A percentile compares a stretch with the other conserved stretches of the same genome.
Evolutionary conservation across 2,113 vertebrate genomes (phyloP).

Genomic region (Struthidea cinerea): DNA sequence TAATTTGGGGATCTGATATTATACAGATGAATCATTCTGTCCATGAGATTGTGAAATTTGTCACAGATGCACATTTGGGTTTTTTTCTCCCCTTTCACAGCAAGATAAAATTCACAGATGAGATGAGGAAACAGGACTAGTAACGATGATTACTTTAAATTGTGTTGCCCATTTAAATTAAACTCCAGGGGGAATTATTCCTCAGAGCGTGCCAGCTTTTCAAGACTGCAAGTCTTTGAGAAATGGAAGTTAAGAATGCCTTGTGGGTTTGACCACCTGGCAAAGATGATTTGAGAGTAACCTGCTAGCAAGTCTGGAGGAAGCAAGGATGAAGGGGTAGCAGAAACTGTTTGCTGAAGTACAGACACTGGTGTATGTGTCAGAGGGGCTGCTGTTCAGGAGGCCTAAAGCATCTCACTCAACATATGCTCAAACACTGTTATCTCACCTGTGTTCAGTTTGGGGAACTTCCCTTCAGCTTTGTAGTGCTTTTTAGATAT

Average conservation of each 20-base stretch:
- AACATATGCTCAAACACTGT: background rate
- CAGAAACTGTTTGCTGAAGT: background rate
- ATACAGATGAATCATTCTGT: constrained; percentile 8
- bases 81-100: background rate
- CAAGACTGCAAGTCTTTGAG: background rate
- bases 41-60: background rate
- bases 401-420: background rate
- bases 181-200: background rate
- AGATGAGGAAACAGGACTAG: background rate
- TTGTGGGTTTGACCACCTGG: background rate
- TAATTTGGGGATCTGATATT: background rate
- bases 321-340: background rate
- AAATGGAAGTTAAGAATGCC: background rate
- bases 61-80: background rate
- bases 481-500: background rate
- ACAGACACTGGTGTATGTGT: background rate
- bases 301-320: background rate
- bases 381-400: background rate
- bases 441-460: background rate
- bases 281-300: background rate
- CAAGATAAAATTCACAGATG: background rate
- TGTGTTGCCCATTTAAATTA: background rate
- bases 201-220: background rate
- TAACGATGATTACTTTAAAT: background rate
- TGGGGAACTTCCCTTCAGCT: background rate